Percentiles rank a stretch among this genome's conserved stretches.
These are phyloP conservation scores for Anastatus disparis DNA, from an alignment of 1,140 invertebrate genomes.

Conservation along the genomic window DNA sequence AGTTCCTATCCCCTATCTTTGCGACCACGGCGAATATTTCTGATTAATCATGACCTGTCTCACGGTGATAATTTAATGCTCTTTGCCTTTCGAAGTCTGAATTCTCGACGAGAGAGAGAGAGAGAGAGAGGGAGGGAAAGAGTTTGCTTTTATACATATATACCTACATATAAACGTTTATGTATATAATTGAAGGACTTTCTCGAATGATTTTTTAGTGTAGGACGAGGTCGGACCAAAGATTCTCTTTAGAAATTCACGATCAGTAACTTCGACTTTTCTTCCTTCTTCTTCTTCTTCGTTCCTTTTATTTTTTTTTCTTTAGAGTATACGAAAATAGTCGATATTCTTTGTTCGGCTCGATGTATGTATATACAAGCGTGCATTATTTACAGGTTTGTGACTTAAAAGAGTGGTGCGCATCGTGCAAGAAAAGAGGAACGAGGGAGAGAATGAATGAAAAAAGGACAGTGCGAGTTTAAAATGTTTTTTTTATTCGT, in stretches of 20 bases:
- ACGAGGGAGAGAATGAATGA: too few relatives aligned
- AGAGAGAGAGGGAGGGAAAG: too few relatives aligned
- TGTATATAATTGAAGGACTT: slow-evolving; percentile 17
- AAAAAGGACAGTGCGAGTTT: too few relatives aligned
- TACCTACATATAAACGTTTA: background rate
- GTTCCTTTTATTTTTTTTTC: background rate
- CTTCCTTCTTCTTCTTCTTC: background rate
- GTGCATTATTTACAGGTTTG: slow-evolving; percentile 22
- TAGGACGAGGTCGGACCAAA: slow-evolving; percentile 15
- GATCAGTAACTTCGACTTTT: background rate
- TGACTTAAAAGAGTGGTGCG: too few relatives aligned
- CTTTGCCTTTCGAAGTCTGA: slow-evolving; percentile 9
- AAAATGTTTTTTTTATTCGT: too few relatives aligned
- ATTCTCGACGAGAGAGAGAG: too few relatives aligned
- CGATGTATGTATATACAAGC: background rate
- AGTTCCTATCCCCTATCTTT: background rate
- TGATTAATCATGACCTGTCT: slow-evolving; percentile 24
- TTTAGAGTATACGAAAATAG: slow-evolving; percentile 13
- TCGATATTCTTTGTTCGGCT: slow-evolving; percentile 22
- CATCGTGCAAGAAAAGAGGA: too few relatives aligned
- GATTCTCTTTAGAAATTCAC: slow-evolving; percentile 28
- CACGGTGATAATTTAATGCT: slow-evolving; percentile 27
- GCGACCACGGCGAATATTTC: slow-evolving; percentile 5
- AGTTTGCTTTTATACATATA: background rate
- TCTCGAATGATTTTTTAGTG: slow-evolving; percentile 18